phyloP scores from a whole-genome alignment of 2,797 vertebrate genomes.

The Myotis daubentonii region DNA sequence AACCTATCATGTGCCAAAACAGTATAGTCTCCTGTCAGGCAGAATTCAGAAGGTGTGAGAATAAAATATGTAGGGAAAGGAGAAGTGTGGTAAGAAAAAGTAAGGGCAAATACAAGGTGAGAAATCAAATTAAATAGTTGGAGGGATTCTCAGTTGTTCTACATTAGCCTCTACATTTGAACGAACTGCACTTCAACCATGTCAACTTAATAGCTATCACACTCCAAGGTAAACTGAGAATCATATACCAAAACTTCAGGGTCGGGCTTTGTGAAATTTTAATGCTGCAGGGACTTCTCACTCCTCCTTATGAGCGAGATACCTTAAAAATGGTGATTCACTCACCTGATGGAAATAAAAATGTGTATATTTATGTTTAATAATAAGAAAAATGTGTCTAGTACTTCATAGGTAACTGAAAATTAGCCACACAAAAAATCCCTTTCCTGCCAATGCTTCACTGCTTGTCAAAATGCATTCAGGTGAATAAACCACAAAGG shows the following conservation, averaged over 20 bases:
- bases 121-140: neutral
- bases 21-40: neutral
- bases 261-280: slow-evolving; percentile 34
- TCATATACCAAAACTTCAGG: neutral
- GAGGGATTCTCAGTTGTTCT: slow-evolving; percentile 1
- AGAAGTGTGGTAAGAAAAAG: neutral
- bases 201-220: neutral
- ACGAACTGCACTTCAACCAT: neutral
- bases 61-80: neutral
- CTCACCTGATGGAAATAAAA: neutral
- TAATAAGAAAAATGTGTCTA: neutral
- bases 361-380: neutral
- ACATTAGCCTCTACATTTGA: slow-evolving; percentile 1
- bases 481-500: slow-evolving; percentile 46
- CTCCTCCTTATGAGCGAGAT: neutral
- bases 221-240: slow-evolving; percentile 10
- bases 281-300: neutral
- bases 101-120: slow-evolving; percentile 29
- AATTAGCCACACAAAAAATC: slow-evolving; percentile 40
- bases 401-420: neutral
- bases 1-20: neutral
- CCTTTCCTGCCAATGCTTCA: neutral
- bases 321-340: slow-evolving; percentile 6
- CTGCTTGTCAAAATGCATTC: slow-evolving; percentile 44
- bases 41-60: neutral